Base-by-base conservation (phyloP, 2,797 vertebrate species). In the Enteromius paludinosus region DNA sequence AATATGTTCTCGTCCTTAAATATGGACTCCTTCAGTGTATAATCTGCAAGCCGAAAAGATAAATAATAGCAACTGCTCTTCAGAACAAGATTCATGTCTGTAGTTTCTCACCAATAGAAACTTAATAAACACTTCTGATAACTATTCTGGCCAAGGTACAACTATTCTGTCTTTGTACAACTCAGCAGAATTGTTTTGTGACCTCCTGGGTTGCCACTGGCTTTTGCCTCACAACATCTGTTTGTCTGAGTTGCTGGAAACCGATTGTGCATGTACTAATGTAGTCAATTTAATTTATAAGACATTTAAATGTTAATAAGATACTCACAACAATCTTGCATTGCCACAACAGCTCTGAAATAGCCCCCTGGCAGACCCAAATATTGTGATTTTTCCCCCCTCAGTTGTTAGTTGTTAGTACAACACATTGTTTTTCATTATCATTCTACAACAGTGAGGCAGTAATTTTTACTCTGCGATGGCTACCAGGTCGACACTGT, bases 281-380 rank as follows among this genome's bases (percentile, higher is more conserved):
- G 30, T 52, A 25, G 56, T 17, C 79, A 73, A 64, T 73, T 81
- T 62, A 64, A 73, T 73, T 49, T 73, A 64, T 64, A 81, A 73
- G n/a, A 81, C 61, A 61, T 73, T 73, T 35, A 81, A 72, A 72
- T 80, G 54, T 41, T 62, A 80, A 81, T 72, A 81, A 72, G 69
- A 81, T 64, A 62, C 79, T 47, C n/a, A 2, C 38, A 71, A 35
- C 78, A 71, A 47, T 35, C 35, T 45, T 30, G 25, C 30, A 68
- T 72, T 59, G 68, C 41, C 68, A 72, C 54, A 49, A 72, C 52
- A 45, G 66, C 18, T 80, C 66, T 71, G 38, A 59, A 33, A 52
- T 59, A 70, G 52, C 52, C 66, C 64, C 66, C 7, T 17, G 52
- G 25, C 25, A n/a, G 38, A 80, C 18, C 66, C 72, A 73, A 78